Evolutionary conservation across 2,113 vertebrate genomes (phyloP).

Genomic region (Polypterus bichir): DNA sequence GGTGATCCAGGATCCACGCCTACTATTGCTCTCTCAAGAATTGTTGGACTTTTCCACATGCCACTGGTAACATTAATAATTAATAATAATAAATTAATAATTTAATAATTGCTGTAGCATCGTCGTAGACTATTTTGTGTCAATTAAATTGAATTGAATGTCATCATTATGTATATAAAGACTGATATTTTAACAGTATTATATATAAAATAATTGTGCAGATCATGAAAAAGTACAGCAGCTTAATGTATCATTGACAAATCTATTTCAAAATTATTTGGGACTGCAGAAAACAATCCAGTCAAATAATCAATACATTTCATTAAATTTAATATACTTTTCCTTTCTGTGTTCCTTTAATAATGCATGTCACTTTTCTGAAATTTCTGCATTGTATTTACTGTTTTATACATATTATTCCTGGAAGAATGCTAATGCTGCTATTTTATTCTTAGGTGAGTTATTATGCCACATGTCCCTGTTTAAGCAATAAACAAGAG

Average conservation of each 20-base stretch:
- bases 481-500: not conserved
- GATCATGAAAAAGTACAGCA: too few species aligned
- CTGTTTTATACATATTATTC: too few species aligned
- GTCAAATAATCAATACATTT: too few species aligned
- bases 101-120: not conserved
- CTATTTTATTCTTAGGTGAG: not conserved
- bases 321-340: too few species aligned
- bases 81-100: not conserved
- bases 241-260: not conserved
- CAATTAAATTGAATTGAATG: not conserved
- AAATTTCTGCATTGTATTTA: too few species aligned
- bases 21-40: slow-evolving; percentile 5
- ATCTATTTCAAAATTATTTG: too few species aligned
- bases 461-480: not conserved
- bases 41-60: slow-evolving; percentile 4
- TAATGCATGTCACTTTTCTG: too few species aligned
- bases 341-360: too few species aligned
- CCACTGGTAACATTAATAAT: slow-evolving; percentile 4
- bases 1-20: slow-evolving; percentile 10
- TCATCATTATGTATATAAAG: not conserved
- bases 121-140: not conserved
- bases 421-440: too few species aligned
- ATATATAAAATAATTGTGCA: too few species aligned
- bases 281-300: too few species aligned
- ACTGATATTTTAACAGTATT: too few species aligned